Evolutionary conservation across 37 sponge, comb jelly and placozoan species (phyloP).

Genomic region (Oopsacas minuta): DNA sequence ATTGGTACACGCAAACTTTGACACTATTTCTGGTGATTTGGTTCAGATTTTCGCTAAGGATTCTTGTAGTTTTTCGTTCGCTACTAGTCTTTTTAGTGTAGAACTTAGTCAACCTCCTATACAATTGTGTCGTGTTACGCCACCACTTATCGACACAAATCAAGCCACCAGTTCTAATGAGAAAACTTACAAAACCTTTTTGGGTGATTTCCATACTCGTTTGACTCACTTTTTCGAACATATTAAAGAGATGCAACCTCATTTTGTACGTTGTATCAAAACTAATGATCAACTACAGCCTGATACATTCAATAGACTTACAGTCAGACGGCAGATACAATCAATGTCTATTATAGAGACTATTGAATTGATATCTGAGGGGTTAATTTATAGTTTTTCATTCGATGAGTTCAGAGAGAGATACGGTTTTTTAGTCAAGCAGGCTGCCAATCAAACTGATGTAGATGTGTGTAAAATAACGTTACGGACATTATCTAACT

Average conservation of each 20-base stretch:
- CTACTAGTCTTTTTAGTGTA: neutral
- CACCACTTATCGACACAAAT: neutral
- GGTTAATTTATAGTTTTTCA: neutral
- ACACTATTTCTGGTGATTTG: neutral
- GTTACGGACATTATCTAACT: neutral
- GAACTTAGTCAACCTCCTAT: neutral
- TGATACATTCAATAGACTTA: neutral
- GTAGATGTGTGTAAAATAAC: neutral
- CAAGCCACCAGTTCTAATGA: neutral
- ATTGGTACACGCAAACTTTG: neutral
- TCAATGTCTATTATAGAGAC: slow-evolving; percentile 6
- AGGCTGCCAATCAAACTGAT: neutral
- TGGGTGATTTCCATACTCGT: slow-evolving; percentile 15
- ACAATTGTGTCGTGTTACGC: neutral
- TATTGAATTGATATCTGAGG: neutral
- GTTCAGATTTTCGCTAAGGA: neutral
- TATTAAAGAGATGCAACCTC: slow-evolving; percentile 8
- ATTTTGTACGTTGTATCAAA: slow-evolving; percentile 3
- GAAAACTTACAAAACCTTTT: neutral
- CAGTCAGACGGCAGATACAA: neutral
- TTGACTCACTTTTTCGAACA: slow-evolving; percentile 1
- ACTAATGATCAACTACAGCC: neutral
- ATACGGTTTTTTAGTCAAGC: neutral
- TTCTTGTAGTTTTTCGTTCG: slow-evolving; percentile 9
- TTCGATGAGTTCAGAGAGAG: slow-evolving; percentile 18